These are phyloP conservation scores for Spongilla lacustris DNA, from an alignment of 37 sponge, comb jelly and placozoan genomes.

Conservation along the genomic window DNA sequence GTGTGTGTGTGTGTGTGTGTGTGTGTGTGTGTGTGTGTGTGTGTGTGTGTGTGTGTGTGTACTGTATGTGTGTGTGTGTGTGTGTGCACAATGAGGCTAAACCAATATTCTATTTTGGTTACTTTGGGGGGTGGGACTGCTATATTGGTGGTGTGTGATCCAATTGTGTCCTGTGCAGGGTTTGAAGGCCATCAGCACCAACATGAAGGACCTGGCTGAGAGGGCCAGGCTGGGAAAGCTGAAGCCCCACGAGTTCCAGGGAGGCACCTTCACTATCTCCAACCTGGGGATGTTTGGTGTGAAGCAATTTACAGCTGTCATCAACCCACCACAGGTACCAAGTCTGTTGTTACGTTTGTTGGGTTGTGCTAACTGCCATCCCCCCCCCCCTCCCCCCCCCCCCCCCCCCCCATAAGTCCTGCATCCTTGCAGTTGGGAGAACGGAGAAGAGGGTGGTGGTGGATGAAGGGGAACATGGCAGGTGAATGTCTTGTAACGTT, in stretches of 20 bases:
- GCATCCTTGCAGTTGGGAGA: constrained; percentile 96
- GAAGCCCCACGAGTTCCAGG: constrained; percentile 92
- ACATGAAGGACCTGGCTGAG: constrained; percentile 73
- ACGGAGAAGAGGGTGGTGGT: constrained; percentile 85
- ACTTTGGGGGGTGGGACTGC: background rate
- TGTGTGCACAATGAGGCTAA: no score
- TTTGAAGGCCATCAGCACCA: constrained; percentile 73
- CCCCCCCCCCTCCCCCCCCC: background rate
- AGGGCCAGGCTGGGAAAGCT: constrained; percentile 83
- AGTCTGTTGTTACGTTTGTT: background rate
- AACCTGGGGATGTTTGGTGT: constrained; percentile 94
- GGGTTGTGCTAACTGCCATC: background rate
- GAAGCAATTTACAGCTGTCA: constrained; percentile 87
- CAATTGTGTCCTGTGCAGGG: constrained; percentile 48
- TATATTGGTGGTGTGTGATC: no score
- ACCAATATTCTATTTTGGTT: no score
- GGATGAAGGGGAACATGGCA: constrained; percentile 33
- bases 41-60: no score
- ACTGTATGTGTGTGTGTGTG: no score
- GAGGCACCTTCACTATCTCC: constrained; percentile 97
- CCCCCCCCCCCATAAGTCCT: constrained; percentile 47
- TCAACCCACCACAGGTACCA: constrained; percentile 91
- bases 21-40: no score
- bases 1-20: no score
- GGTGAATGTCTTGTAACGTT: constrained; percentile 49